Percentiles rank a stretch among this genome's conserved stretches.
phyloP scores from a whole-genome alignment of 2,113 vertebrate genomes.

The Geococcyx californianus region DNA sequence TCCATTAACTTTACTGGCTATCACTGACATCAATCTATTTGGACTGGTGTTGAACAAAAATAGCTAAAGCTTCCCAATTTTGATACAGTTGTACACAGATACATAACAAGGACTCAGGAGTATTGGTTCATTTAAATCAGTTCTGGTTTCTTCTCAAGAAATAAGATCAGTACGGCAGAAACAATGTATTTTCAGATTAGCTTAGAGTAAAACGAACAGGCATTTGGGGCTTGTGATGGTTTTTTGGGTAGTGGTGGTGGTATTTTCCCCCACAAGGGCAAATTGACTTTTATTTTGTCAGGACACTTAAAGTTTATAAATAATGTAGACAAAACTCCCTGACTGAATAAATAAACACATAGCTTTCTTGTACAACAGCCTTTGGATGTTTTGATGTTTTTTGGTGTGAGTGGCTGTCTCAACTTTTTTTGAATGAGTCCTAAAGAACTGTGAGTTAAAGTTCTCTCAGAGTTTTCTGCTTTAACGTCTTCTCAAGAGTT shows the following conservation, averaged over 20 bases:
- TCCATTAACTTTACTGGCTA: background rate
- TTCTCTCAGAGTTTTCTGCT: background rate
- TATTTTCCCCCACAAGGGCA: background rate
- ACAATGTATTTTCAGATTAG: background rate
- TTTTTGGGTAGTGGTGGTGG: too few relatives aligned
- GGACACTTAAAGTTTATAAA: background rate
- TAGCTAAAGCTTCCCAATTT: background rate
- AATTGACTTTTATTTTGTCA: background rate
- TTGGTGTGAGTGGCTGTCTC: background rate
- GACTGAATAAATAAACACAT: background rate
- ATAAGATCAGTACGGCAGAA: background rate
- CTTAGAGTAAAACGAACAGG: background rate
- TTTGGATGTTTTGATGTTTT: background rate
- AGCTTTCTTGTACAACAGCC: background rate
- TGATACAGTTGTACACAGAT: rapidly evolving
- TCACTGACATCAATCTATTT: background rate
- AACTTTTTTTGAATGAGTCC: background rate
- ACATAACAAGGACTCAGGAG: background rate
- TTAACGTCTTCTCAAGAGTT: background rate
- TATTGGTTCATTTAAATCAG: background rate
- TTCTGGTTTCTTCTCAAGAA: background rate
- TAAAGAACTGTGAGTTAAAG: background rate
- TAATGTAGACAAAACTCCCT: background rate
- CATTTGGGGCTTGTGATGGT: background rate
- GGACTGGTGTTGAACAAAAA: background rate